These are phyloP conservation scores for Hydropotes inermis DNA, from an alignment of 2,113 vertebrate genomes.

Conservation along the genomic window DNA sequence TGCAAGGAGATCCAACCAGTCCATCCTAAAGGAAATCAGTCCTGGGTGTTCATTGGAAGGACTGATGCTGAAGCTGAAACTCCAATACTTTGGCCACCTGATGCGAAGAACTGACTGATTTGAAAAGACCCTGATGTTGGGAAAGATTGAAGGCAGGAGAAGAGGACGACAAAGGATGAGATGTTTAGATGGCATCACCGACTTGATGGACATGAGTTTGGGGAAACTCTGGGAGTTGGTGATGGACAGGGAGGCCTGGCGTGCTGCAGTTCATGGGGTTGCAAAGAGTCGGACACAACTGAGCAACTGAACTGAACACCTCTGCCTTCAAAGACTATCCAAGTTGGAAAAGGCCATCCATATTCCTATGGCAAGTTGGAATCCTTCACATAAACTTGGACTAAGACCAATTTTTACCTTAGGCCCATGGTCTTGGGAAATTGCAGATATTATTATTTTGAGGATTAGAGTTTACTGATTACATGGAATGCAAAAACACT, in stretches of 20 bases:
- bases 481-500: background rate
- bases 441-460: background rate
- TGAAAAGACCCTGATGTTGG: background rate
- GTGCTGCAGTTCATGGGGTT: accelerated
- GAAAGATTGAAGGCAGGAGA: background rate
- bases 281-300: background rate
- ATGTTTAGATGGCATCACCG: background rate
- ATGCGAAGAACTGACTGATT: background rate
- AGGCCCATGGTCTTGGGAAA: background rate
- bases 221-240: background rate
- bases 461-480: background rate
- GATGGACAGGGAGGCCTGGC: background rate
- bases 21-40: no score
- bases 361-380: conserved; percentile 4
- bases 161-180: accelerated
- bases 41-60: background rate
- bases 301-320: background rate
- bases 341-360: background rate
- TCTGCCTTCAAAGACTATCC: background rate
- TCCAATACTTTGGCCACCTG: background rate
- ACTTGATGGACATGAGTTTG: background rate
- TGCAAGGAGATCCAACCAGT: no score
- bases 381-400: background rate
- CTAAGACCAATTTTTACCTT: background rate
- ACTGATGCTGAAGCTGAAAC: background rate